Percentiles rank a stretch among this genome's conserved stretches.
Conservation (phyloP, 1,140 invertebrate species). For the Bilobella aurantiaca region DNA sequence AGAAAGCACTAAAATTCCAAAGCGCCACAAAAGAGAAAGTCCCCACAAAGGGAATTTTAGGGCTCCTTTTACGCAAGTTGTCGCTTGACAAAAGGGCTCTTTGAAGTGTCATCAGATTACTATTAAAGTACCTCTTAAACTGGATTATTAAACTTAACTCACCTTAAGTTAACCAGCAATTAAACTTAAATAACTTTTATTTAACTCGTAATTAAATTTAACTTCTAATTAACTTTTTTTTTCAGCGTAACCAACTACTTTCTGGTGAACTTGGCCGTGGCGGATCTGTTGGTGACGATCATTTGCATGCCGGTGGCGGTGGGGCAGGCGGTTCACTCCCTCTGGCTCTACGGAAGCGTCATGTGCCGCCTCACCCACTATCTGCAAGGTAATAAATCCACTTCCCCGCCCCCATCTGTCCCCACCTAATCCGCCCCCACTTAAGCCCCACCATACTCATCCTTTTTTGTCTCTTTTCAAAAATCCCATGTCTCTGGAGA, state of each 20-base stretch:
- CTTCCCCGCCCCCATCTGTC: background rate
- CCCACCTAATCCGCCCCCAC: background rate
- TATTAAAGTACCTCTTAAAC: too few species aligned
- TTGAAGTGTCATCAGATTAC: too few species aligned
- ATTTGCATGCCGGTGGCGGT: constrained; percentile 71
- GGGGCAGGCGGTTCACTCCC: constrained; percentile 53
- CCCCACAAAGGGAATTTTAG: too few species aligned
- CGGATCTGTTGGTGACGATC: constrained; percentile 71
- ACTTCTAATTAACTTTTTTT: constrained; percentile 36
- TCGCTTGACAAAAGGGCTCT: too few species aligned
- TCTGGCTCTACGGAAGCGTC: constrained; percentile 58
- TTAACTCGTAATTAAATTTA: too few species aligned
- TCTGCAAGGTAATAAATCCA: constrained; percentile 57
- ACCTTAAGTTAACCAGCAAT: too few species aligned
- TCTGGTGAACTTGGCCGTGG: constrained; percentile 75
- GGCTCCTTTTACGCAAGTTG: too few species aligned
- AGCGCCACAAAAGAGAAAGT: too few species aligned
- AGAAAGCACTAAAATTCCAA: too few species aligned
- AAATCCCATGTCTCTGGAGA: too few species aligned
- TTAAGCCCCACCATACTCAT: background rate
- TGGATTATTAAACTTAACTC: too few species aligned
- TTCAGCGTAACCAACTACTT: constrained; percentile 81
- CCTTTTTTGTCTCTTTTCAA: background rate
- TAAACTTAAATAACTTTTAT: background rate
- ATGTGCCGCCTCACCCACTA: constrained; percentile 63